Percentiles rank a stretch among this genome's conserved stretches.
These are phyloP conservation scores for Anolis carolinensis DNA, from an alignment of 2,113 vertebrate genomes.

Conservation along the genomic window DNA sequence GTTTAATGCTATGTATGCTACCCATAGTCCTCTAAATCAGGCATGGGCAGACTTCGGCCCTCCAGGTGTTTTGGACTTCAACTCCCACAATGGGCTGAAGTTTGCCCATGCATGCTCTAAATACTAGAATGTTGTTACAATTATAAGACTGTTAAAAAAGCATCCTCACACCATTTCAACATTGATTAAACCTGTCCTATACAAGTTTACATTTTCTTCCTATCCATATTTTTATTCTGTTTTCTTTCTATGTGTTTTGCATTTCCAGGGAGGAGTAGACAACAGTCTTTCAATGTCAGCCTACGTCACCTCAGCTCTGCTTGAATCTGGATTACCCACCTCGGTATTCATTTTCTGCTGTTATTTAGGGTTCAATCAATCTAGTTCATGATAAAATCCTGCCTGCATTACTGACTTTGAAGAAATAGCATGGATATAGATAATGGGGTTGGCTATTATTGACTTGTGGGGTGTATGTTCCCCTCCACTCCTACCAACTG, in stretches of 20 bases:
- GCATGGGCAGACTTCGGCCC: no score
- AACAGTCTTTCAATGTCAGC: conserved; percentile 55
- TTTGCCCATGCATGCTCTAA: no score
- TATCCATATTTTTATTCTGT: background rate
- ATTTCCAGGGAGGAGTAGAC: conserved; percentile 65
- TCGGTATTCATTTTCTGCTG: conserved; percentile 35
- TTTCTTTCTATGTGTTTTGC: background rate
- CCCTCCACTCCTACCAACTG: no score
- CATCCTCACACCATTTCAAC: background rate
- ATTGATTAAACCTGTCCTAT: no score
- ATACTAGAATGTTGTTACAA: no score
- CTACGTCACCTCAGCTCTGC: conserved; percentile 62
- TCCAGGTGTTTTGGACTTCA: no score
- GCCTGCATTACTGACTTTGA: background rate
- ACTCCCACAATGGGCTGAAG: no score
- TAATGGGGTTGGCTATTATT: no score
- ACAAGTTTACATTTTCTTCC: background rate
- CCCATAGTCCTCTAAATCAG: no score
- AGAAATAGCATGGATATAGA: background rate
- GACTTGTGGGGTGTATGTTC: no score
- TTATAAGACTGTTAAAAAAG: no score
- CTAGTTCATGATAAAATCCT: rapidly evolving
- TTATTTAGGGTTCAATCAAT: background rate
- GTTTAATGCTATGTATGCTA: background rate
- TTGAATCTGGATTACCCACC: conserved; percentile 61